These are phyloP conservation scores for Morelia viridis DNA, from an alignment of 2,797 vertebrate species.

Conservation along the genomic window DNA sequence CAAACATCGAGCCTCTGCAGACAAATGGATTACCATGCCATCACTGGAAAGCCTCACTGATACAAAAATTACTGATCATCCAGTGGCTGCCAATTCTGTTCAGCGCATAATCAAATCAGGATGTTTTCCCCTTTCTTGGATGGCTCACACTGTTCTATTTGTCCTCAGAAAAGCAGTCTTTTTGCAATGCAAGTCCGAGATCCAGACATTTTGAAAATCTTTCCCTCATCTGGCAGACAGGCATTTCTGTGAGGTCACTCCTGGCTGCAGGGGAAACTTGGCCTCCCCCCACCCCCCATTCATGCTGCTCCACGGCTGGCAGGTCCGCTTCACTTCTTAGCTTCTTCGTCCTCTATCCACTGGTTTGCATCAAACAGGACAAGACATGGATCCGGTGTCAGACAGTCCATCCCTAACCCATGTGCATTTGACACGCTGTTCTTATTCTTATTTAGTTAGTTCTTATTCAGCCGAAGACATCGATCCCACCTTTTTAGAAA, in stretches of 20 bases:
- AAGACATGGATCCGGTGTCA: not conserved
- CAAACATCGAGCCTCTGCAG: not conserved
- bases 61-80: not conserved
- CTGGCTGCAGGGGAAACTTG: not conserved
- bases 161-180: not conserved
- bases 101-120: not conserved
- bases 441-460: not conserved
- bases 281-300: not conserved
- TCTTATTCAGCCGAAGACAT: not conserved
- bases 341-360: not conserved
- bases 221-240: not conserved
- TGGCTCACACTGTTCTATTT: not conserved
- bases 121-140: not conserved
- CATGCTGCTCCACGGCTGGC: not conserved
- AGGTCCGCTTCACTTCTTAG: not conserved
- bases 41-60: not conserved
- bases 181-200: not conserved
- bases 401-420: not conserved
- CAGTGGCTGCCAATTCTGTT: not conserved
- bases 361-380: not conserved
- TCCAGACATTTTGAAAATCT: not conserved
- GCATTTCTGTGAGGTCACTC: not conserved
- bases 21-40: not conserved
- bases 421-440: not conserved
- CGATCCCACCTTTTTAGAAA: not conserved